Base-by-base conservation (phyloP, 2,113 vertebrate species). In the Aphyosemion australe region DNA sequence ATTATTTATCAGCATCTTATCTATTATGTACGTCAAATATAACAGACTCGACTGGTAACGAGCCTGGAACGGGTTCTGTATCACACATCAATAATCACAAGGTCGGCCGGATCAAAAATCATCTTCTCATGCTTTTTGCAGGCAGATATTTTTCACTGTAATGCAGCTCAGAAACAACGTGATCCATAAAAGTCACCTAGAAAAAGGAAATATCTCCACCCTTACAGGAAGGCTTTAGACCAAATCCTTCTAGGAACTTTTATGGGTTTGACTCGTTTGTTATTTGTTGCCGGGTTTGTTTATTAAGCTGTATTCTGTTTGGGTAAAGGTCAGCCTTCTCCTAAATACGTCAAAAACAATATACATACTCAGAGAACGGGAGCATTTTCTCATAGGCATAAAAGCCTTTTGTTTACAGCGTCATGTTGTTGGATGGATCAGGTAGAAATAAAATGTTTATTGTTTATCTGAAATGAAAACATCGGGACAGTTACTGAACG, bases 41-140 rank as follows among this genome's bases (percentile, higher is more conserved):
- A 55, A 74, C 18, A 18, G 65, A 71, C 31, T 46, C 41, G 34
- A 57, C 47, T 12, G 42, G 49, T 60, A 74, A 68, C 67, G 42
- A 19, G 34, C 57, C 41, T 52, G 72, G 52, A 65, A 76, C 39
- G 3, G 58, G 52, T 85, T 77, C 63, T 57, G 14, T 59, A 59
- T 42, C 13, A 8, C 41, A 34, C 43, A 59, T 62, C 67, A 57
- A 70, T 80, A 78, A 71, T 71, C 72, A 65, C 83, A 87, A 90
- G 88, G 87, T 88, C 85, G 80, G 10, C 15, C 31, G 70, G 54
- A 74, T 87, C 61, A 75, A 68, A 71, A 76, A 50, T 54, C 68
- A 34, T 54, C 12, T 41, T 82, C 41, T 37, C 20, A n/a, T 34
- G 78, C 54, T 67, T 62, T 16, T 53, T 50, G 49, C 62, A 83